A percentile compares a stretch with the other conserved stretches of the same genome.
These are phyloP conservation scores for Drosophila eugracilis DNA, from an alignment of 1,140 invertebrate species.

Conservation along the genomic window DNA sequence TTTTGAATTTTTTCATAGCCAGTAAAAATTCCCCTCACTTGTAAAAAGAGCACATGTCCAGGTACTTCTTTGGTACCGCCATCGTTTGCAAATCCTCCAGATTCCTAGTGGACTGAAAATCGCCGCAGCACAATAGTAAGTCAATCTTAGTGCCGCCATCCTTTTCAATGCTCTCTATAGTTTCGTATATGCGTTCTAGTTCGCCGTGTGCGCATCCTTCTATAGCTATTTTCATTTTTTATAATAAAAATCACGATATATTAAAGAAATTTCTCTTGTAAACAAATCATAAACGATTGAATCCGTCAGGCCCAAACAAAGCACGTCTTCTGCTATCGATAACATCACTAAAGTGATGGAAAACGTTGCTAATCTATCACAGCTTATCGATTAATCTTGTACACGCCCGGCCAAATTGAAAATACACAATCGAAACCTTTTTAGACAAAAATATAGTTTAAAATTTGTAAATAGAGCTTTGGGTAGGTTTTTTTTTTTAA, in stretches of 20 bases:
- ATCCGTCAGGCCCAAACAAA: background rate
- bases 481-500: too few relatives aligned
- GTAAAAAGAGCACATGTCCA: conserved; percentile 96
- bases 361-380: background rate
- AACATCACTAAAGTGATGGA: background rate
- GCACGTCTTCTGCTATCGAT: background rate
- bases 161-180: conserved; percentile 90
- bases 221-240: conserved; percentile 96
- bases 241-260: background rate
- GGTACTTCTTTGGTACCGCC: conserved; percentile 97
- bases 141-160: conserved; percentile 91
- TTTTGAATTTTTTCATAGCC: conserved; percentile 10
- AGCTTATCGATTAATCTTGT: background rate
- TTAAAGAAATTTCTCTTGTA: conserved; percentile 24
- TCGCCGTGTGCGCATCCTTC: conserved; percentile 99
- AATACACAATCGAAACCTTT: too few relatives aligned
- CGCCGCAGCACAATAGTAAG: conserved; percentile 97
- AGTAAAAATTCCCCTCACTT: conserved; percentile 89
- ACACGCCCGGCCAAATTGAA: background rate
- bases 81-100: conserved; percentile 93
- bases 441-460: too few relatives aligned
- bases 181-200: conserved; percentile 97
- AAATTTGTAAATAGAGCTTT: too few relatives aligned
- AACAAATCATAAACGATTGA: conserved; percentile 19
- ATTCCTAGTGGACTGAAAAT: conserved; percentile 96